Evolutionary conservation across 37 sponge, comb jelly and placozoan genomes (phyloP).

Genomic region (Chondrilla cf. caribensis): DNA sequence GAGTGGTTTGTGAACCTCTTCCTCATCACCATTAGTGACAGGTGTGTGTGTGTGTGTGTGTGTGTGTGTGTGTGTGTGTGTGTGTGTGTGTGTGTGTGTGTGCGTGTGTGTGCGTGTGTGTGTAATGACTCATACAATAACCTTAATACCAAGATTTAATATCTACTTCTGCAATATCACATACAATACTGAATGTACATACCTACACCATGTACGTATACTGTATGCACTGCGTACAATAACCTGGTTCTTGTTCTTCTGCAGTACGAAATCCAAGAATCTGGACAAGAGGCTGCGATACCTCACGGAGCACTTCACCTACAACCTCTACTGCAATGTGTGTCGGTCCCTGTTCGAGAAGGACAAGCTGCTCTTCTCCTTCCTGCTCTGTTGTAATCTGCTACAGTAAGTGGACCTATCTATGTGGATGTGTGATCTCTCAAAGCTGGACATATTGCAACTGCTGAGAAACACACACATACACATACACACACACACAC

Average conservation of each 20-base stretch:
- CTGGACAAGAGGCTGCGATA: conserved; percentile 88
- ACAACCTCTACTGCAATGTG: conserved; percentile 97
- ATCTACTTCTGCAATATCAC: neutral
- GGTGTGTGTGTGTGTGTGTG: conserved; percentile 46
- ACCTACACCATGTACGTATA: neutral
- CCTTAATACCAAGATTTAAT: no score
- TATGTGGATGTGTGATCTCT: neutral
- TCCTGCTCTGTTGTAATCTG: conserved; percentile 93
- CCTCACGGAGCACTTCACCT: conserved; percentile 98
- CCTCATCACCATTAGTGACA: conserved; percentile 89
- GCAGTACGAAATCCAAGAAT: conserved; percentile 93
- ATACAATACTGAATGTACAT: no score
- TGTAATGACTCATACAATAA: no score
- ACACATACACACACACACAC: neutral
- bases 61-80: neutral
- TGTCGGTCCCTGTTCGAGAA: conserved; percentile 99
- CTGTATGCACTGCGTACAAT: neutral
- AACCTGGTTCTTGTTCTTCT: neutral
- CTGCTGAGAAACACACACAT: no score
- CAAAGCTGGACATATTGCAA: neutral
- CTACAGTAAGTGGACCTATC: conserved; percentile 81
- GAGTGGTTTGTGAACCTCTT: conserved; percentile 98
- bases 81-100: neutral
- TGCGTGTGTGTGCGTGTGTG: neutral
- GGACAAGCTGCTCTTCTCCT: conserved; percentile 99